Conservation (phyloP, 2,888 invertebrate species). For the Andrena praecox region DNA sequence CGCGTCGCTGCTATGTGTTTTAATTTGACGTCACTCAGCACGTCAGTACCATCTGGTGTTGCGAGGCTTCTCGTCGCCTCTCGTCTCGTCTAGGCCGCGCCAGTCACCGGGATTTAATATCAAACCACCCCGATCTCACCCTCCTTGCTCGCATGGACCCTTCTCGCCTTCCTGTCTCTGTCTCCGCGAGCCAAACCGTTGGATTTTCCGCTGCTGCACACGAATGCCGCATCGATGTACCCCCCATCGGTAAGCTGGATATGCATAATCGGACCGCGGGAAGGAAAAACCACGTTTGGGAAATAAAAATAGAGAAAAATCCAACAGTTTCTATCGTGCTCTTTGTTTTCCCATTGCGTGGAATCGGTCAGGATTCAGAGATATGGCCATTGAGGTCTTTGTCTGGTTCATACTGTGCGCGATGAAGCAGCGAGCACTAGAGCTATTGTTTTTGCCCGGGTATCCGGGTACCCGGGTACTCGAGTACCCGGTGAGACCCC, state of each 20-base stretch:
- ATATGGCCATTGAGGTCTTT: too few species aligned
- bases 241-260: constrained; percentile 67
- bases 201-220: constrained; percentile 64
- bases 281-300: constrained; percentile 48
- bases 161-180: constrained; percentile 39
- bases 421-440: too few species aligned
- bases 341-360: not conserved
- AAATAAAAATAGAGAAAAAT: constrained; percentile 18
- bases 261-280: constrained; percentile 68
- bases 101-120: constrained; percentile 83
- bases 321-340: not conserved
- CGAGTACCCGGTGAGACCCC: too few species aligned
- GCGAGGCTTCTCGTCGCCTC: constrained; percentile 75
- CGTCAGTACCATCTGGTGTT: constrained; percentile 83
- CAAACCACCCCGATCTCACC: constrained; percentile 73
- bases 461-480: too few species aligned
- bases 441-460: too few species aligned
- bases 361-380: too few species aligned
- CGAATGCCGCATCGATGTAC: constrained; percentile 46
- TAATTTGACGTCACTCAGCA: constrained; percentile 84
- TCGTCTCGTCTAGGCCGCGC: constrained; percentile 79
- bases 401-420: too few species aligned
- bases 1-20: constrained; percentile 82
- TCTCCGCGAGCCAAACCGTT: constrained; percentile 48
- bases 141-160: constrained; percentile 48